Base-by-base conservation (phyloP, 2,888 invertebrate genomes). In the Unio pictorum region DNA sequence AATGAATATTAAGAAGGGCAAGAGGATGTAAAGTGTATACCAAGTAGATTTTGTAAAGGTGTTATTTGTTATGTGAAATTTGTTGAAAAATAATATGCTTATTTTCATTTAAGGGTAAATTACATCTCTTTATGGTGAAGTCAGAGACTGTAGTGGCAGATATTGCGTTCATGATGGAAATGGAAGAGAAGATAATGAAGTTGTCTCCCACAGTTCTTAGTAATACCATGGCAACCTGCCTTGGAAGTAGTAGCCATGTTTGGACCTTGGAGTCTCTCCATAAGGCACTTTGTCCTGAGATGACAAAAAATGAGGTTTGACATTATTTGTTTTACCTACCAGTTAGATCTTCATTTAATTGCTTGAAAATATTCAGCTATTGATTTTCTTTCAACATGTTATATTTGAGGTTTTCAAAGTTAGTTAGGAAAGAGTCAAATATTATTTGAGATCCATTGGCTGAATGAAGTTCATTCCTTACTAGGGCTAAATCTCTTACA, bases 241-340 rank as follows among this genome's bases (percentile, higher is more conserved):
- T 83, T 17, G 84, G 85, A 7, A 69, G 70, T 23, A 74, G 55
- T 8, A 77, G 81, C 26, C 73, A 76, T 58, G 75, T 84, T 1
- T 85, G 85, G 85, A 74, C 68, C 26, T 63, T 64, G 20, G 69
- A 76, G 7, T 68, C 69, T 4, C 30, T 79, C 23, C 68, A 68
- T 4, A 74, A 60, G 17, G 69, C 66, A 45, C 57, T 73, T 23
- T 45, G 73, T 18, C 61, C 28, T 17, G 58, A 61, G 23, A 45
- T 71, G 64, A 45, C 61, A 18, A n/a, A 28, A 55, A 57, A 68
- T 15, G 67, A 68, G 67, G 70, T 65, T 11, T 30, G 56, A 7
- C 34, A 23, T 4, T 15, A 18, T 66, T 66, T 66, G 59, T 65
- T 65, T 55, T 20, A 20, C 7, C 45, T 45, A 15, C 45, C 45